phyloP scores from a whole-genome alignment of 2,113 vertebrate species.

The Piaya cayana region DNA sequence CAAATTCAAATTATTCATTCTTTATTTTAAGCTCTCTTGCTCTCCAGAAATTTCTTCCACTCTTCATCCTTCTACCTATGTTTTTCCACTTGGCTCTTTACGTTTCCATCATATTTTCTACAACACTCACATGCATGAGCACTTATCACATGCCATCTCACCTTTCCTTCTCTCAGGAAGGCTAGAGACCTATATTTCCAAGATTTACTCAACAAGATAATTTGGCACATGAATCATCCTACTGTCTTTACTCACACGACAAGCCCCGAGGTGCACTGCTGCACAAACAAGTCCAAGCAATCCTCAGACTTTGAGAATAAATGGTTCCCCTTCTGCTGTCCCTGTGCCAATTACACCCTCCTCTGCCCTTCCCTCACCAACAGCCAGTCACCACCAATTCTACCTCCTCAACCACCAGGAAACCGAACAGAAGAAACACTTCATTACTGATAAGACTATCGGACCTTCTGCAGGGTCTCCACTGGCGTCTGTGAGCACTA shows the following conservation, averaged over 20 bases:
- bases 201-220: not conserved
- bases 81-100: not conserved
- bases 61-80: not conserved
- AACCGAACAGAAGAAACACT: not conserved
- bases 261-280: not conserved
- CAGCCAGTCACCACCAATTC: rapidly evolving
- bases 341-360: not conserved
- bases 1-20: not conserved
- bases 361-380: not conserved
- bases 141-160: not conserved
- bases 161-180: not conserved
- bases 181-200: not conserved
- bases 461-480: not conserved
- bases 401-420: not conserved
- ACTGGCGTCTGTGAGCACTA: not conserved
- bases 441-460: rapidly evolving
- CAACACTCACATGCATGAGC: not conserved
- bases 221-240: not conserved
- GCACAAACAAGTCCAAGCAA: not conserved
- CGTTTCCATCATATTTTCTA: not conserved
- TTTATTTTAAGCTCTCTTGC: not conserved
- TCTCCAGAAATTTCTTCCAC: not conserved
- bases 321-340: not conserved
- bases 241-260: not conserved
- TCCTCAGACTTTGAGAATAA: not conserved